Evolutionary conservation across 1,140 invertebrate species (phyloP), one percentile per base, ranked within the genome.

Genomic region (Anastrepha obliqua): DNA sequence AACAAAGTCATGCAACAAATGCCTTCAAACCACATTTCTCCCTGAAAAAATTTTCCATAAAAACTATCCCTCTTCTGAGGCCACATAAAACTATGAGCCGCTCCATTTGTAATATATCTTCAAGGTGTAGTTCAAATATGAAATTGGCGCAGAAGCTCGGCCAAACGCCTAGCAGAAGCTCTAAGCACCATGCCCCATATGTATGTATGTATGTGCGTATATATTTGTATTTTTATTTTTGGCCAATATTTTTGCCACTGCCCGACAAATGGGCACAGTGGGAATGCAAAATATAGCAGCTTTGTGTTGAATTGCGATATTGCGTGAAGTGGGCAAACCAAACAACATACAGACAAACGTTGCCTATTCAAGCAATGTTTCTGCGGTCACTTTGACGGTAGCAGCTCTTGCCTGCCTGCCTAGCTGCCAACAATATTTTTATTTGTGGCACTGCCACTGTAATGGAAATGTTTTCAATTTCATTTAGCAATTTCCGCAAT

Each of bases 391-490:
- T 20, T 11, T 55, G 20, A 17, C 74, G 47, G 74, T 55, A 81
- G 74, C 74, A 55, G 47, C 74, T 20, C 20, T 20, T n/a, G 74
- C 74, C 74, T 81, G 47, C 44, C n/a, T n/a, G n/a, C n/a, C n/a
- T 89, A 91, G 90, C 89, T 90, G 64, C 89, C 74, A 87, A 85
- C 87, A 86, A 89, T 88, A 88, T 89, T 90, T 91, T 91, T 91
- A 91, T 91, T 90, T 74, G 87, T 74, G 60, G 88, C 88, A 85
- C 64, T 81, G 81, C 87, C 78, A 86, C 89, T 88, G 90, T 91
- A 91, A 91, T 91, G 91, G 91, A 91, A 91, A 91, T 91, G 90
- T 91, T 91, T 91, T 91, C 91, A 91, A 91, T 91, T 91, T 91
- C 91, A 90, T 92, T 91, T 89, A 89, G 90, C 91, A 91, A 91